Evolutionary conservation across 2,113 vertebrate genomes (phyloP).

Genomic region (Sinocyclocheilus maitianheensis): DNA sequence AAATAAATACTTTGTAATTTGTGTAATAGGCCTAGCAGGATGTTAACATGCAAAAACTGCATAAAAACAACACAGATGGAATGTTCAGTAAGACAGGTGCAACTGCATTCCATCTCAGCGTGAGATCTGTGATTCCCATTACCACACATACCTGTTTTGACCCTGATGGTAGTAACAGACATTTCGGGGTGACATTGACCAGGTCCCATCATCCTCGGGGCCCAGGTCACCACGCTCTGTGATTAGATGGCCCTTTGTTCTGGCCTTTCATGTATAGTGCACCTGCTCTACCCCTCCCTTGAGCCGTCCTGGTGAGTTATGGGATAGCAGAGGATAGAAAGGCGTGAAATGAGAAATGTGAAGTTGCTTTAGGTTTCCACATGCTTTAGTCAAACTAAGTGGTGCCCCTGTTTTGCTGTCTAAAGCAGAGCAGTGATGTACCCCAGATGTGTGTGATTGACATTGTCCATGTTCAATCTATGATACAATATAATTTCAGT

Average conservation of each 20-base stretch:
- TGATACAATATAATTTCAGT: background rate
- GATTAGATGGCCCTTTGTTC: slow-evolving; percentile 84
- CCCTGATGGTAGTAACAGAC: slow-evolving; percentile 90
- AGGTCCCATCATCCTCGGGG: slow-evolving; percentile 78
- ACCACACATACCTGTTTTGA: slow-evolving; percentile 58
- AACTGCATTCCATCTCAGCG: background rate
- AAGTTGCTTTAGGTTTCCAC: slow-evolving; percentile 78
- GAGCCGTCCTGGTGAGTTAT: slow-evolving; percentile 84
- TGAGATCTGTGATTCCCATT: slow-evolving; percentile 39
- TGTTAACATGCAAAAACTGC: background rate
- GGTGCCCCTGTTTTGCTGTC: slow-evolving; percentile 16
- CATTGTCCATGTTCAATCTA: background rate
- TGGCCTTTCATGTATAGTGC: slow-evolving; percentile 83
- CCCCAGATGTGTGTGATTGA: slow-evolving; percentile 23
- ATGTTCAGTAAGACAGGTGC: slow-evolving; percentile 18
- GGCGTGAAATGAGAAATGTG: slow-evolving; percentile 90
- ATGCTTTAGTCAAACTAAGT: slow-evolving; percentile 60
- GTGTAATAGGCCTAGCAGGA: background rate
- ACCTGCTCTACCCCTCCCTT: slow-evolving; percentile 75
- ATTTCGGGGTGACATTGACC: slow-evolving; percentile 75
- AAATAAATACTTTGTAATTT: background rate
- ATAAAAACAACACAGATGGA: background rate
- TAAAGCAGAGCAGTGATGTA: background rate
- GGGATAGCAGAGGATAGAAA: slow-evolving; percentile 72
- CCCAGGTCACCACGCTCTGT: slow-evolving; percentile 72